These are phyloP conservation scores for Sialis fuliginosa DNA, from an alignment of 2,888 invertebrate species.

Conservation along the genomic window DNA sequence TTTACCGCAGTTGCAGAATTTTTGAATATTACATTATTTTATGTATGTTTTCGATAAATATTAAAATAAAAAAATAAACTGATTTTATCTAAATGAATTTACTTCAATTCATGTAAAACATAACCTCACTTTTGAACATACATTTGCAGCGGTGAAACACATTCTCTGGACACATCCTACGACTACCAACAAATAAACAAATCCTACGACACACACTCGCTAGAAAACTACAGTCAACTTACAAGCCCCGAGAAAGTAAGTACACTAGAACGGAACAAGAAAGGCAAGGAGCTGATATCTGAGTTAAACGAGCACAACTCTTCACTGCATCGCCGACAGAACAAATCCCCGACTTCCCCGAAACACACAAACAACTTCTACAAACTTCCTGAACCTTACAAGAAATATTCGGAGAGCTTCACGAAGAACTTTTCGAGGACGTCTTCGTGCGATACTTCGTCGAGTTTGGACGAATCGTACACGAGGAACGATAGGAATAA, in stretches of 20 bases:
- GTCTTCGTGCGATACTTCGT: not conserved
- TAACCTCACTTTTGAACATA: not conserved
- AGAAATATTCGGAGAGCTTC: constrained; percentile 5
- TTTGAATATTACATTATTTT: too few species aligned
- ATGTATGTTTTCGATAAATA: too few species aligned
- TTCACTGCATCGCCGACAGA: constrained; percentile 17
- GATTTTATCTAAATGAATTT: too few species aligned
- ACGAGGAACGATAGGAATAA: not conserved
- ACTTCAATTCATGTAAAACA: too few species aligned
- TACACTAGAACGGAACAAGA: constrained; percentile 22
- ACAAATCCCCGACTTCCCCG: constrained; percentile 3
- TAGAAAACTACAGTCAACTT: constrained; percentile 22
- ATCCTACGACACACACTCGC: constrained; percentile 12
- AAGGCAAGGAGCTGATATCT: constrained; percentile 15
- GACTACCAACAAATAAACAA: not conserved
- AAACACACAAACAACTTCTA: constrained; percentile 3
- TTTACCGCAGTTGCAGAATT: too few species aligned
- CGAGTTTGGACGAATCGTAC: not conserved
- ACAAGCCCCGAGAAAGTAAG: constrained; percentile 26
- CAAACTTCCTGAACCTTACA: constrained; percentile 6
- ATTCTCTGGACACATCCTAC: not conserved
- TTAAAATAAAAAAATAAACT: too few species aligned
- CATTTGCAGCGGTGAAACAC: not conserved
- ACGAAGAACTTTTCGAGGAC: constrained; percentile 1
- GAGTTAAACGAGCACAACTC: constrained; percentile 20